phyloP scores from a whole-genome alignment of 2,888 invertebrate genomes.

The Crematogaster levior region DNA sequence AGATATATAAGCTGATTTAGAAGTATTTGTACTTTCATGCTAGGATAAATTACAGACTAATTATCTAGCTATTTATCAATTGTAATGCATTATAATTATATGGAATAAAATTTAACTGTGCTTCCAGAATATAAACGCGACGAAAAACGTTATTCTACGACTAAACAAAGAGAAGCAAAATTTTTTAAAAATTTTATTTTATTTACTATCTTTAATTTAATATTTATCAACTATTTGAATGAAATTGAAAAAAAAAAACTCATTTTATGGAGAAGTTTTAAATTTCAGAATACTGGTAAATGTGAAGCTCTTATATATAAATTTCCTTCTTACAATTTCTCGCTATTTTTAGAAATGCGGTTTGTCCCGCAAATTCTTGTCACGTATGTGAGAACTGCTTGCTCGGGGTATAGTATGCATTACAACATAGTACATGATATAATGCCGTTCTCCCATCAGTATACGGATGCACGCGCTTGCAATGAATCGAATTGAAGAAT shows the following conservation, averaged over 20 bases:
- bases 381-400: constrained; percentile 31
- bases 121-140: background rate
- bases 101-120: background rate
- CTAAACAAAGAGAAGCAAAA: too few relatives aligned
- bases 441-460: constrained; percentile 31
- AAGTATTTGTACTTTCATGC: background rate
- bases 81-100: background rate
- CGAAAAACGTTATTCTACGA: background rate
- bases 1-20: background rate
- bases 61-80: background rate
- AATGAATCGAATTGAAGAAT: constrained; percentile 29
- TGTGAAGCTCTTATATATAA: background rate
- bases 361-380: constrained; percentile 20
- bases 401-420: constrained; percentile 14
- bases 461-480: background rate
- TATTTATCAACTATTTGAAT: background rate
- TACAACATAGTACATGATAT: constrained; percentile 45
- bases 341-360: constrained; percentile 29
- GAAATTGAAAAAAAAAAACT: background rate
- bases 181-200: background rate
- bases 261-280: background rate
- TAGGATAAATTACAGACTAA: background rate
- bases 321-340: background rate
- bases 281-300: background rate
- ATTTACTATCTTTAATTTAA: background rate